Evolutionary conservation across 2,888 invertebrate genomes (phyloP).

Genomic region (Eilema depressum): DNA sequence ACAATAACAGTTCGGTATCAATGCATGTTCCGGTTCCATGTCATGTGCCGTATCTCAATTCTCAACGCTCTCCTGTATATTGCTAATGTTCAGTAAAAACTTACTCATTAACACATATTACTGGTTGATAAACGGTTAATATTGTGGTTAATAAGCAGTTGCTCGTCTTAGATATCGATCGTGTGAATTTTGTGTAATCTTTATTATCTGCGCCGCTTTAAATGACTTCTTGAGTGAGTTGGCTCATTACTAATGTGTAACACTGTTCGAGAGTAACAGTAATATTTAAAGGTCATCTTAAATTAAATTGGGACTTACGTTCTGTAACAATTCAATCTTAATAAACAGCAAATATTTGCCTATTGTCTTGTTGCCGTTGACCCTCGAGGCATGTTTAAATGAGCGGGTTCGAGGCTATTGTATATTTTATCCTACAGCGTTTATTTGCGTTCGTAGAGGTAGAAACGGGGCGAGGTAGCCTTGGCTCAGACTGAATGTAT

Average conservation of each 20-base stretch:
- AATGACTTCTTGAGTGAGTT: conserved; percentile 28
- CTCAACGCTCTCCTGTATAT: conserved; percentile 35
- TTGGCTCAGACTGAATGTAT: conserved; percentile 52
- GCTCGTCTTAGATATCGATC: conserved; percentile 32
- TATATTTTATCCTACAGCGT: conserved; percentile 51
- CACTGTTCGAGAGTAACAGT: conserved; percentile 32
- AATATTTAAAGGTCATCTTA: conserved; percentile 44
- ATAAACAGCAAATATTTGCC: conserved; percentile 49
- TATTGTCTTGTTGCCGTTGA: conserved; percentile 62
- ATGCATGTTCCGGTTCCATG: conserved; percentile 59
- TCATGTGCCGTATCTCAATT: conserved; percentile 47
- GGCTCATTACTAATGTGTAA: conserved; percentile 36
- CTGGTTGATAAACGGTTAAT: conserved; percentile 13
- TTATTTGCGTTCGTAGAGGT: conserved; percentile 48
- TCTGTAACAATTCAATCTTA: conserved; percentile 38
- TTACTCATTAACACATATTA: conserved; percentile 33
- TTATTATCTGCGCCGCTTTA: conserved; percentile 37
- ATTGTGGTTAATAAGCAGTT: conserved; percentile 25
- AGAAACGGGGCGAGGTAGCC: conserved; percentile 36
- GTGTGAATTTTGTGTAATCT: conserved; percentile 28
- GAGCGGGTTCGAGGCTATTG: conserved; percentile 57
- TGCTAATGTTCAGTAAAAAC: conserved; percentile 32
- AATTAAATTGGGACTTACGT: conserved; percentile 27
- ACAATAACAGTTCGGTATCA: conserved; percentile 68
- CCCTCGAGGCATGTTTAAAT: conserved; percentile 53